Evolutionary conservation across 2,888 invertebrate species (phyloP).

Genomic region (Amblyjoppa proteus): DNA sequence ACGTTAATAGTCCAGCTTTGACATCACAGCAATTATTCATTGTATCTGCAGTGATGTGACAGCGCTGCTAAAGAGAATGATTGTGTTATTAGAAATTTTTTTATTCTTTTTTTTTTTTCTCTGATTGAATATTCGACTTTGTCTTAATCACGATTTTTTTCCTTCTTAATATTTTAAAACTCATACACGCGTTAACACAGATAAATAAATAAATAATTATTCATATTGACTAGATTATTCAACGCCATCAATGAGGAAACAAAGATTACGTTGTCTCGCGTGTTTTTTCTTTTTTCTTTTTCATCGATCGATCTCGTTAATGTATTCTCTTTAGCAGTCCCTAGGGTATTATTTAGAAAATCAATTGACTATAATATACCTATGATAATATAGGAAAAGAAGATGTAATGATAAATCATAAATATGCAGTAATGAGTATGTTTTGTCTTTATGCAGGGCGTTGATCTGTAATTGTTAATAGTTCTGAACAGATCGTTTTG

Average conservation of each 20-base stretch:
- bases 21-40: slow-evolving; percentile 56
- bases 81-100: slow-evolving; percentile 9
- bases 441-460: slow-evolving; percentile 72
- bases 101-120: slow-evolving; percentile 4
- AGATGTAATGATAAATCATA: slow-evolving; percentile 68
- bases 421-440: slow-evolving; percentile 69
- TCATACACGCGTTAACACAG: slow-evolving; percentile 19
- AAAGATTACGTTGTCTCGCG: not conserved
- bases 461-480: slow-evolving; percentile 68
- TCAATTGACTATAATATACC: slow-evolving; percentile 63
- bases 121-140: not conserved
- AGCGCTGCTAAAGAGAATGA: slow-evolving; percentile 63
- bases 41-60: slow-evolving; percentile 51
- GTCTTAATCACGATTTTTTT: not conserved
- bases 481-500: slow-evolving; percentile 63
- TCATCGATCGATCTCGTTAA: slow-evolving; percentile 16
- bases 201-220: slow-evolving; percentile 49
- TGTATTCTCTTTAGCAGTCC: slow-evolving; percentile 69
- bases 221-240: slow-evolving; percentile 62
- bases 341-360: slow-evolving; percentile 68
- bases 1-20: slow-evolving; percentile 37
- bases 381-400: slow-evolving; percentile 68
- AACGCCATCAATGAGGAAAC: slow-evolving; percentile 24
- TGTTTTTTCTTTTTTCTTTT: slow-evolving; percentile 24
- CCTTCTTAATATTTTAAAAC: not conserved